These are phyloP conservation scores for Rhynchotus rufescens DNA, from an alignment of 2,797 vertebrate species.

Conservation along the genomic window DNA sequence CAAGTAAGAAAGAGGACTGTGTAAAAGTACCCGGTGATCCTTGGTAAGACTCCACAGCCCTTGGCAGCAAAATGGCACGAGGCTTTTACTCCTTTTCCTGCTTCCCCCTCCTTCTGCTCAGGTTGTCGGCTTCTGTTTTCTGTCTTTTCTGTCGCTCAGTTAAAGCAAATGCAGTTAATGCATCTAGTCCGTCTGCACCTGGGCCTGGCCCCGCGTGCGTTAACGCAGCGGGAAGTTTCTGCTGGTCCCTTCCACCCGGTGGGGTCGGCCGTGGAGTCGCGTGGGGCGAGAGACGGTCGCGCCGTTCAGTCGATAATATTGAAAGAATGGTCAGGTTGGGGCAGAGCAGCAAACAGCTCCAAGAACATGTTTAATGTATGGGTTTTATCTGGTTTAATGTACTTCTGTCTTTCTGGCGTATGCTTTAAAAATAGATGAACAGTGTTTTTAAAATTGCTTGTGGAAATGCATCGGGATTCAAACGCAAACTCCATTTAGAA, in stretches of 20 bases:
- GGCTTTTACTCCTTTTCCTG: not conserved
- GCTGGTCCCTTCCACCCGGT: accelerated
- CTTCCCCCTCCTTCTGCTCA: not conserved
- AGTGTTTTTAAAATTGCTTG: not conserved
- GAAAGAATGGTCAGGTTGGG: not conserved
- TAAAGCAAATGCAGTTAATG: too few relatives aligned
- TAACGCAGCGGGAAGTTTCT: not conserved
- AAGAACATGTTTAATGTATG: not conserved
- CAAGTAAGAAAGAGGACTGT: not conserved
- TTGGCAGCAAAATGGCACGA: not conserved
- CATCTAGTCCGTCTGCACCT: too few relatives aligned
- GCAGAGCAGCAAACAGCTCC: not conserved
- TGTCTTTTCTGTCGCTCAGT: too few relatives aligned
- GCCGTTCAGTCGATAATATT: not conserved
- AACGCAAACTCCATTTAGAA: not conserved
- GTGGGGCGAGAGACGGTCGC: not conserved
- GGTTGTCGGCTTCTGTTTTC: not conserved
- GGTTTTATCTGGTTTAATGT: not conserved
- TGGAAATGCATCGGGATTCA: not conserved
- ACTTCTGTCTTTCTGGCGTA: not conserved
- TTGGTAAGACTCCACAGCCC: not conserved
- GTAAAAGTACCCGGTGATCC: not conserved
- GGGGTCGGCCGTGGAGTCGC: accelerated
- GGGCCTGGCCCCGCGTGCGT: accelerated
- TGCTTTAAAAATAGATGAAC: not conserved